Conservation (phyloP, 1,140 invertebrate genomes). For the Dryas iulia region DNA sequence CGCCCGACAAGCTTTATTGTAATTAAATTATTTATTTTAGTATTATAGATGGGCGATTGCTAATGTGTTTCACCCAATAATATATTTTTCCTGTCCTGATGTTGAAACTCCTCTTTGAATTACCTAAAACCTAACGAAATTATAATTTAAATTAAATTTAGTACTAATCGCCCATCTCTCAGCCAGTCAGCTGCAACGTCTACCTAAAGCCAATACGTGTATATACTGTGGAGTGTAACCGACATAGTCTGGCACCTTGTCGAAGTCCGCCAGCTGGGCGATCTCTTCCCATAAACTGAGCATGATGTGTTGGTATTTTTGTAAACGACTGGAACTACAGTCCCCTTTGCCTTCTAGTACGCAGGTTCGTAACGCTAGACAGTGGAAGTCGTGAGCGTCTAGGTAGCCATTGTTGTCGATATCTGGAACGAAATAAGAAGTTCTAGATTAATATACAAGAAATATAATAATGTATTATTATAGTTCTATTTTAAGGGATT, state of each 20-base stretch:
- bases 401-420: slow-evolving; percentile 91
- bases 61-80: not conserved
- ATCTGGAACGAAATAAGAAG: too few relatives aligned
- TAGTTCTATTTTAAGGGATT: too few relatives aligned
- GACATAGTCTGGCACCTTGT: slow-evolving; percentile 86
- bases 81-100: not conserved
- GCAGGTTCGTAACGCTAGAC: slow-evolving; percentile 89
- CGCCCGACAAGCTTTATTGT: not conserved
- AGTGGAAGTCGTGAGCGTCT: slow-evolving; percentile 90
- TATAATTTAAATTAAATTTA: not conserved
- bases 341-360: slow-evolving; percentile 90
- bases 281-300: slow-evolving; percentile 91
- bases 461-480: not conserved
- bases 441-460: not conserved
- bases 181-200: not conserved
- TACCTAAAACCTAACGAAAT: not conserved
- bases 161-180: not conserved
- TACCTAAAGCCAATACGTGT: slow-evolving; percentile 20
- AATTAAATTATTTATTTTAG: not conserved
- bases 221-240: slow-evolving; percentile 50
- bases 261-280: slow-evolving; percentile 90
- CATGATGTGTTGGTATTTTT: slow-evolving; percentile 91
- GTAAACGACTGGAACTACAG: slow-evolving; percentile 84
- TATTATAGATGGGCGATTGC: not conserved
- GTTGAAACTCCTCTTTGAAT: not conserved